These are phyloP conservation scores for Hermetia illucens DNA, from an alignment of 1,140 invertebrate species.

Conservation along the genomic window DNA sequence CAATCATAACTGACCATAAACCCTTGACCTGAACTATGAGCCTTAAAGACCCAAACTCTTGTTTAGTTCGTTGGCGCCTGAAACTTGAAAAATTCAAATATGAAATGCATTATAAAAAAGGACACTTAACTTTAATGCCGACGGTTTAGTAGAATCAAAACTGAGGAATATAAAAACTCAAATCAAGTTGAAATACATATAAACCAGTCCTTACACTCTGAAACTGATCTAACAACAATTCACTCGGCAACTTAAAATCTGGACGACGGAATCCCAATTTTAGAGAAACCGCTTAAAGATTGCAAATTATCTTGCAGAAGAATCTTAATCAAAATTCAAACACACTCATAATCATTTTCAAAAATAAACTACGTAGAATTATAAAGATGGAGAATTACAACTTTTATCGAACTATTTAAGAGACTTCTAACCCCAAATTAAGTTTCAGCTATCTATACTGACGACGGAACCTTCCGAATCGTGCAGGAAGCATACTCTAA, in stretches of 20 bases:
- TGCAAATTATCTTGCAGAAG: constrained; percentile 3
- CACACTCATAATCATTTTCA: constrained; percentile 5
- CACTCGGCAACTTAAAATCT: neutral
- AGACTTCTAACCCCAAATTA: constrained; percentile 9
- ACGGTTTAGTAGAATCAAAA: no score
- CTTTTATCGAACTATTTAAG: no score
- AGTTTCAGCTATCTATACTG: constrained; percentile 9
- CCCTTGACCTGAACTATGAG: constrained; percentile 20
- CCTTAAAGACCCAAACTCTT: constrained; percentile 20
- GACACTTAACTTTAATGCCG: constrained; percentile 19
- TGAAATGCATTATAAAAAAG: constrained; percentile 27
- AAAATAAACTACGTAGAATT: constrained; percentile 6
- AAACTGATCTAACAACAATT: neutral
- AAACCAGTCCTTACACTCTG: no score
- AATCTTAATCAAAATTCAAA: constrained; percentile 6
- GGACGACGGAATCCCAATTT: constrained; percentile 3
- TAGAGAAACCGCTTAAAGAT: constrained; percentile 10
- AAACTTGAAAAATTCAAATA: constrained; percentile 14
- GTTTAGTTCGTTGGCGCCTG: constrained; percentile 12
- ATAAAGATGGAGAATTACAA: no score
- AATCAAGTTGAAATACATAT: no score
- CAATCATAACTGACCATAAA: constrained; percentile 5
- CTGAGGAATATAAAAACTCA: constrained; percentile 9
- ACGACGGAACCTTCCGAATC: constrained; percentile 8
- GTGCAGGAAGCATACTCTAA: constrained; percentile 7